phyloP scores from a whole-genome alignment of 1,140 invertebrate genomes.

The Caligus rogercresseyi region DNA sequence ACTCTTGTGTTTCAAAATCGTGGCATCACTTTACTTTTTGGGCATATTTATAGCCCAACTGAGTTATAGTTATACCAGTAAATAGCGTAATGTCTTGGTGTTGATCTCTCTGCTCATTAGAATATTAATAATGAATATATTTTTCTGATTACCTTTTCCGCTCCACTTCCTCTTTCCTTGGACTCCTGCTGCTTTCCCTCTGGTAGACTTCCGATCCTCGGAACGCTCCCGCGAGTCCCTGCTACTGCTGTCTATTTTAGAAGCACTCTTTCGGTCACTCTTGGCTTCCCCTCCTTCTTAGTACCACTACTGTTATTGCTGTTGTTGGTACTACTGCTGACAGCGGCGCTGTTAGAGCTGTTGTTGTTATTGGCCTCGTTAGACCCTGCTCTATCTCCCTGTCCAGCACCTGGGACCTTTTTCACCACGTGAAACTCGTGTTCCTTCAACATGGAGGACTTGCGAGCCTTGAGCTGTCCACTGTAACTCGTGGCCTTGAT shows the following conservation, averaged over 20 bases:
- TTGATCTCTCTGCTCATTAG: too few relatives aligned
- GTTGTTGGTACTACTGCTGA: background rate
- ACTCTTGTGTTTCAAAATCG: too few relatives aligned
- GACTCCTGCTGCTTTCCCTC: background rate
- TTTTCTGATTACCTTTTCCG: background rate
- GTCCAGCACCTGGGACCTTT: background rate
- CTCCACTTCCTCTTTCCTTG: conserved; percentile 7
- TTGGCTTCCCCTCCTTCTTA: background rate
- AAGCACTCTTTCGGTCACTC: background rate
- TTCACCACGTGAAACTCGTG: conserved; percentile 9
- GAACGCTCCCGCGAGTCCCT: background rate
- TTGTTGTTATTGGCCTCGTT: too few relatives aligned
- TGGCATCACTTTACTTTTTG: too few relatives aligned
- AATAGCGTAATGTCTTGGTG: too few relatives aligned
- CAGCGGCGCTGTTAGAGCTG: too few relatives aligned
- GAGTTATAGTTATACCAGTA: too few relatives aligned
- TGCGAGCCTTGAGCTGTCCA: conserved; percentile 5
- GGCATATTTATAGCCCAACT: too few relatives aligned
- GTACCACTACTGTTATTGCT: background rate
- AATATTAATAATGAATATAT: too few relatives aligned
- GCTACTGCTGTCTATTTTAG: too few relatives aligned
- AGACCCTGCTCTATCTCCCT: background rate
- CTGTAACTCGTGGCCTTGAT: conserved; percentile 10
- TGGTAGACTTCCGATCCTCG: background rate
- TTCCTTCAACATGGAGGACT: background rate